Conservation (phyloP, 2,888 invertebrate species). For the Nesidiocoris tenuis region DNA sequence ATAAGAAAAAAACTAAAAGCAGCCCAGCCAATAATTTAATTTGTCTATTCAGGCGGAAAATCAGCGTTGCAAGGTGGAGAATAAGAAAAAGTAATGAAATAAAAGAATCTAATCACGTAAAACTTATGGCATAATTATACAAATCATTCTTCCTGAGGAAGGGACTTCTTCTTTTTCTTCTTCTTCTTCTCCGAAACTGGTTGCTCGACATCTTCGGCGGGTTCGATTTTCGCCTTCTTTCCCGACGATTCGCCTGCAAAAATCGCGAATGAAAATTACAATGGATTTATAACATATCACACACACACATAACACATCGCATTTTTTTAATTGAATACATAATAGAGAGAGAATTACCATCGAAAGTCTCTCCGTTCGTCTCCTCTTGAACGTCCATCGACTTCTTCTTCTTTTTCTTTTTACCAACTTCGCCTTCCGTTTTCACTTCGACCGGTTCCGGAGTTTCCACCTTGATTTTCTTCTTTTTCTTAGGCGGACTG, state of each 20-base stretch:
- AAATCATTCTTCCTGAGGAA: slow-evolving; percentile 16
- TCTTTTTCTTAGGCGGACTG: slow-evolving; percentile 49
- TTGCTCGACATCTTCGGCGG: slow-evolving; percentile 4
- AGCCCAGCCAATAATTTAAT: too few relatives aligned
- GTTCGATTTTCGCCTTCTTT: slow-evolving; percentile 19
- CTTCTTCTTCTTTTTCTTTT: slow-evolving; percentile 51
- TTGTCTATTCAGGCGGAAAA: too few relatives aligned
- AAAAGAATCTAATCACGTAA: neutral
- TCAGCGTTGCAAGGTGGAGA: too few relatives aligned
- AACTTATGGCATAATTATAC: too few relatives aligned
- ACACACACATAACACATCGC: too few relatives aligned
- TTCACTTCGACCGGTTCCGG: slow-evolving; percentile 47
- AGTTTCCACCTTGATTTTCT: slow-evolving; percentile 45
- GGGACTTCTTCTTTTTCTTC: slow-evolving; percentile 38
- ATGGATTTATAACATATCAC: too few relatives aligned
- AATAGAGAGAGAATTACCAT: too few relatives aligned
- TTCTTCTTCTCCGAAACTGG: slow-evolving; percentile 32
- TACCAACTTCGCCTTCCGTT: slow-evolving; percentile 48
- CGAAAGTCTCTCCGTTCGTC: slow-evolving; percentile 35
- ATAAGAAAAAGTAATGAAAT: too few relatives aligned
- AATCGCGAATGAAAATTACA: too few relatives aligned
- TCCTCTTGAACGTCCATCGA: slow-evolving; percentile 49
- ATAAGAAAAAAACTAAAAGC: too few relatives aligned
- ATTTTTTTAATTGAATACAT: too few relatives aligned
- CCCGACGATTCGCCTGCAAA: neutral